Conservation (phyloP, 2,888 invertebrate genomes). For the Congeria kusceri region DNA sequence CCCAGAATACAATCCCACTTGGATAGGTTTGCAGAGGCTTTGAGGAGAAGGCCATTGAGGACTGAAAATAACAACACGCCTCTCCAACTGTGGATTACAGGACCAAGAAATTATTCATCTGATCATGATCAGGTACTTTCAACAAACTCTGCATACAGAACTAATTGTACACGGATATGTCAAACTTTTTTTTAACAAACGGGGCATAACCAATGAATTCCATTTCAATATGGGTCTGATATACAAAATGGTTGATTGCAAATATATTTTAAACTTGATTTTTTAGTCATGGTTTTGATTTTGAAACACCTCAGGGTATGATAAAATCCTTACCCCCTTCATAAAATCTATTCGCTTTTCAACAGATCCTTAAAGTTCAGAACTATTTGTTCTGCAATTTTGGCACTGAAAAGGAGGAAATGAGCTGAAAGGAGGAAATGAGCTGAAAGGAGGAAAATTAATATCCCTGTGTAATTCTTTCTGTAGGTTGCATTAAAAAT, state of each 20-base stretch:
- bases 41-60: conserved; percentile 25
- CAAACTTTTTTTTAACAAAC: not conserved
- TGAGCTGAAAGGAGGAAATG: too few species aligned
- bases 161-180: conserved; percentile 11
- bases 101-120: conserved; percentile 18
- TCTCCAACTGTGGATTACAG: conserved; percentile 39
- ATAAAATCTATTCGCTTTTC: too few species aligned
- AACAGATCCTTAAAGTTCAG: too few species aligned
- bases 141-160: not conserved
- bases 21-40: conserved; percentile 37
- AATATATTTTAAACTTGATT: not conserved
- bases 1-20: conserved; percentile 37
- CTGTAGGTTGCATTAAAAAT: not conserved
- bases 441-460: too few species aligned
- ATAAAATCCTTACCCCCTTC: too few species aligned
- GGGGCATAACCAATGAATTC: not conserved
- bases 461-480: not conserved
- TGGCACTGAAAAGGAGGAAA: too few species aligned
- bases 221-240: not conserved
- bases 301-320: too few species aligned
- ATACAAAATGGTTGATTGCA: not conserved
- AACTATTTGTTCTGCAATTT: too few species aligned
- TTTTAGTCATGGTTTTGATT: too few species aligned
- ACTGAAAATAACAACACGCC: conserved; percentile 34
- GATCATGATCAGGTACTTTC: conserved; percentile 16